Evolutionary conservation across 2,797 vertebrate species (phyloP), one percentile per base, ranked within the genome.

Genomic region (Echiichthys vipera): DNA sequence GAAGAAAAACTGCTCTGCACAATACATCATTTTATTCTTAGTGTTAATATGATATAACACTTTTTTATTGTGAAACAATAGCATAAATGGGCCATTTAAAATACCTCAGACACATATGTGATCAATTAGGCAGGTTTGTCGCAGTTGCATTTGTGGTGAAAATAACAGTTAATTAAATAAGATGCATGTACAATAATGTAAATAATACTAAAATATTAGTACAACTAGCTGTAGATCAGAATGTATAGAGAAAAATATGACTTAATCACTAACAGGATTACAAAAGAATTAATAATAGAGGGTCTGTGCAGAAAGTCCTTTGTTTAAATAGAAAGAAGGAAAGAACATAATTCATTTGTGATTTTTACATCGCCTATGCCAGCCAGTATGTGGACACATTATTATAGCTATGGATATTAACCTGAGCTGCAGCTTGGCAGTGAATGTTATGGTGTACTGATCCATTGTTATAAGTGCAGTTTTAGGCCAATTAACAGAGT

Each of bases 31-130:
- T 62, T 69, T 67, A 40, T 51, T 59, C 4, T 61, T n/a, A 57
- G 22, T 50, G 24, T 56, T n/a, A 64, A 27, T 34, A 15, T 77
- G 25, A 74, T 56, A 14, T 51, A 68, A 67, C 18, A 58, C 18
- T 12, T 74, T n/a, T 77, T 74, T 64, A 50, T 66, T 69, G 71
- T 63, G 32, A 78, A 76, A 68, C 40, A 68, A 72, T 36, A 10
- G 32, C 34, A 51, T 25, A 62, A 43, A 65, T 11, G 25, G 8
- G 53, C 24, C 9, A n/a, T 49, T 55, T 63, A 47, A 51, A 69
- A 53, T 22, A 49, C 24, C 15, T 62, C 32, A 43, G 13, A 65
- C 43, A 65, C 79, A 78, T 25, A 58, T 84, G 57, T 68, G 50
- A 80, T 42, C 58, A 50, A 45, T 79, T 68, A 67, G 2, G 22